phyloP scores from a whole-genome alignment of 2,888 invertebrate genomes.

The Yponomeuta sedellus region DNA sequence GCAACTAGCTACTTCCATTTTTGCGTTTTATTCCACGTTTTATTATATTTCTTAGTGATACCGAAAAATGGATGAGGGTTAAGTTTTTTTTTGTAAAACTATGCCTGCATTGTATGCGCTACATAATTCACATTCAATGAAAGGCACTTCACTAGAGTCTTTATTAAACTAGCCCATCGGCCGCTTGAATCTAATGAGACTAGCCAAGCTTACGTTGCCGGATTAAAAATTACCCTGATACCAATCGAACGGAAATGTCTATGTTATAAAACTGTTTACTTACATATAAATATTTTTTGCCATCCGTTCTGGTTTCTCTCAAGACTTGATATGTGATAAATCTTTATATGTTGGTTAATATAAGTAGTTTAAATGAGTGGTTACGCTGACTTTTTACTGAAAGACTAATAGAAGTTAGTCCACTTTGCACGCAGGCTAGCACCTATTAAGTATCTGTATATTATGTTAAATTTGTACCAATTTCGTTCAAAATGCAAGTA shows the following conservation, averaged over 20 bases:
- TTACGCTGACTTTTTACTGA: too few relatives aligned
- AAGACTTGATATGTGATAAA: neutral
- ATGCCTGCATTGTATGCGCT: too few relatives aligned
- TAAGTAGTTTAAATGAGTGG: too few relatives aligned
- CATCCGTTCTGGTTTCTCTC: slow-evolving; percentile 49
- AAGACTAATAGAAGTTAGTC: too few relatives aligned
- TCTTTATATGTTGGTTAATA: neutral
- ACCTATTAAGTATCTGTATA: neutral
- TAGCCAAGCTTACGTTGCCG: slow-evolving; percentile 35
- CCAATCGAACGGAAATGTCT: slow-evolving; percentile 54
- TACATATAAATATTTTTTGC: slow-evolving; percentile 42
- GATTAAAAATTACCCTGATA: slow-evolving; percentile 53
- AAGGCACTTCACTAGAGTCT: too few relatives aligned
- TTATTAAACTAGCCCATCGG: slow-evolving; percentile 20
- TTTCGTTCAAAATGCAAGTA: slow-evolving; percentile 13
- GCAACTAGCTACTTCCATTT: too few relatives aligned
- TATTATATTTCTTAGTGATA: too few relatives aligned
- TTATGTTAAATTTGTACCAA: slow-evolving; percentile 15
- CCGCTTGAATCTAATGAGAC: slow-evolving; percentile 55
- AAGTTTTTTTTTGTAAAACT: too few relatives aligned
- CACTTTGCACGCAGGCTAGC: too few relatives aligned
- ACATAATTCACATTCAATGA: too few relatives aligned
- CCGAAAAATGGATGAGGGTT: too few relatives aligned
- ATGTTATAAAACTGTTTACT: slow-evolving; percentile 56
- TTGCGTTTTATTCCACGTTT: too few relatives aligned